Evolutionary conservation across 2,888 invertebrate species (phyloP), one percentile per base, ranked within the genome.

Genomic region (Harpagoxenus sublaevis): DNA sequence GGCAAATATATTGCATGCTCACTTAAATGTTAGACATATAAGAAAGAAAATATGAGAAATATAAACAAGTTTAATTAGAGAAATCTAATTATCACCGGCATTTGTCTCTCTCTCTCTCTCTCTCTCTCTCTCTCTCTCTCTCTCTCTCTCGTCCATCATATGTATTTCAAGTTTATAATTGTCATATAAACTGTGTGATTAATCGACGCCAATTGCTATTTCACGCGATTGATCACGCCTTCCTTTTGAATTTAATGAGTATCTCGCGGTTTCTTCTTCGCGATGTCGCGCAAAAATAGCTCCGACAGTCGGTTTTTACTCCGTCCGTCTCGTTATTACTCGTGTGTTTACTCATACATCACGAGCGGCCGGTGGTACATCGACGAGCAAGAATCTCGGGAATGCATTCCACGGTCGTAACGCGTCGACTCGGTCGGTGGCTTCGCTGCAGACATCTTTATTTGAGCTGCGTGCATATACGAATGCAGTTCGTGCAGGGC

Each of bases 381-480:
- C 48, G 79, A 71, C 48, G 71, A 60, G 55, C 23, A 79, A 60
- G 73, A 79, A 79, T 79, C 60, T n/a, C 48, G 12, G 12, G 79
- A 57, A 79, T 79, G 71, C 71, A 23, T 48, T 79, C 57, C 57
- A 79, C 48, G 48, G 18, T 60, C 60, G 79, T 78, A 78, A 78
- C n/a, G 45, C 57, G 60, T 79, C 73, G 48, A n/a, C 57, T 73
- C 73, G 23, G 71, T 73, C 79, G 57, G 73, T 60, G 60, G 35
- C 57, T 78, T 28, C 35, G 48, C 42, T 45, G 70, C 35, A 48
- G 70, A 79, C 79, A 48, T 73, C 79, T 81, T 81, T 60, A 81
- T 81, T 63, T 79, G 18, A 35, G 42, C 23, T 45, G 15, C 70
- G 15, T 48, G 71, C 48, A 45, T 73, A 45, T 73, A 73, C 28